Base-by-base conservation (phyloP, 1,140 invertebrate genomes). In the Amyelois transitella region DNA sequence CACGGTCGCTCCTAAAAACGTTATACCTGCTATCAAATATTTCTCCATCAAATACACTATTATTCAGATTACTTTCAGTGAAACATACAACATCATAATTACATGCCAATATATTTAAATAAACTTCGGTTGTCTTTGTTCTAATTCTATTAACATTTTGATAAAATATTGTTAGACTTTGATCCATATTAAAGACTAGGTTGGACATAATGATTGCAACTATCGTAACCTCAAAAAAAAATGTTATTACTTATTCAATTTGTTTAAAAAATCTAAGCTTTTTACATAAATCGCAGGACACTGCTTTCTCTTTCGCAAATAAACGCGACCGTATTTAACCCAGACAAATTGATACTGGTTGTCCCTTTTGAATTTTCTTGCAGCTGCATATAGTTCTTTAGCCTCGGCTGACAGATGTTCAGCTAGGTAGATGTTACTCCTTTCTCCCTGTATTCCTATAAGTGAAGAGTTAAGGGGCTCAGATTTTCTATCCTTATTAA, bases 11-110 rank as follows among this genome's bases (percentile, higher is more conserved):
- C n/a, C n/a, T n/a, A n/a, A n/a, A n/a, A n/a, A n/a, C n/a, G n/a
- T n/a, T n/a, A n/a, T n/a, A n/a, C n/a, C n/a, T n/a, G n/a, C n/a
- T n/a, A n/a, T n/a, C n/a, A n/a, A n/a, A n/a, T n/a, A n/a, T n/a
- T n/a, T n/a, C n/a, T n/a, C n/a, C n/a, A 38, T 56, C 53, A 52
- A 47, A 55, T 1, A 69, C 51, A 45, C 44, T 50, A 17, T 12
- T n/a, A 50, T 63, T 62, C 0, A 66, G 32, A 47, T 66, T 66
- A 7, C 58, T 66, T 60, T 60, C 59, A 2, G 61, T 66, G 1
- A 66, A 25, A 32, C 54, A 64, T 17, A 64, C 43, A 6, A 66
- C 18, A 48, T 66, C 64, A 44, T 60, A 69, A 50, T 60, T 55
- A 24, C 24, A 19, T 38, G 43, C 62, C 18, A 70, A 12, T 10